These are phyloP conservation scores for Drosophila lutescens DNA, from an alignment of 2,888 invertebrate genomes.

Conservation along the genomic window DNA sequence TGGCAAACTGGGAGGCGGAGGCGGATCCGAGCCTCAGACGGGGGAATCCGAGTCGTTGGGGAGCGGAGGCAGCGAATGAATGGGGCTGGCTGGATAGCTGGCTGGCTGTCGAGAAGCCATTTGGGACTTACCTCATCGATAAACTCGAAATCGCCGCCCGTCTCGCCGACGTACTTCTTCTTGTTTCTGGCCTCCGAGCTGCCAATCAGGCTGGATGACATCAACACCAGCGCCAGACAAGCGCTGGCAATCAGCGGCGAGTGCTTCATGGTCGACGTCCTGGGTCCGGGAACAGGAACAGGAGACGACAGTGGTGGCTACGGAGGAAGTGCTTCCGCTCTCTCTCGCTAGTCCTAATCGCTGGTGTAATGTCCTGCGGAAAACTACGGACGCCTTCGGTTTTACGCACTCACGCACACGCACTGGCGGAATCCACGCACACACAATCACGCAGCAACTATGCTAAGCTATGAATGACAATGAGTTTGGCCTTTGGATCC, in stretches of 20 bases:
- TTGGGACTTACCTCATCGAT: slow-evolving; percentile 89
- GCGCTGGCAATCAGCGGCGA: slow-evolving; percentile 81
- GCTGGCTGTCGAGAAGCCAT: slow-evolving; percentile 38
- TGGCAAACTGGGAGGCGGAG: slow-evolving; percentile 28
- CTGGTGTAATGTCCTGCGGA: slow-evolving; percentile 29
- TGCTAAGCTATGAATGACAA: slow-evolving; percentile 35
- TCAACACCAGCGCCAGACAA: slow-evolving; percentile 83
- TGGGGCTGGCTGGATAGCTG: background rate
- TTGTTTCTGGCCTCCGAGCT: slow-evolving; percentile 85
- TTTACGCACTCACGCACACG: slow-evolving; percentile 36
- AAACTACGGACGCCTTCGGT: slow-evolving; percentile 39
- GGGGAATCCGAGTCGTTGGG: slow-evolving; percentile 41
- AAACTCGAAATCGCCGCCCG: slow-evolving; percentile 90
- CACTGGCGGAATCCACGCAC: slow-evolving; percentile 25
- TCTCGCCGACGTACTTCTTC: slow-evolving; percentile 89
- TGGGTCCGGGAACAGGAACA: slow-evolving; percentile 30
- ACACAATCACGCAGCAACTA: slow-evolving; percentile 28
- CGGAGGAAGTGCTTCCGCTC: slow-evolving; percentile 51
- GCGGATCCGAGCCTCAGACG: slow-evolving; percentile 12
- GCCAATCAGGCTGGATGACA: slow-evolving; percentile 80
- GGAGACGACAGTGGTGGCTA: slow-evolving; percentile 36
- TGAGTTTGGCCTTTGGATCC: slow-evolving; percentile 32
- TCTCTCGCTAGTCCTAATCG: slow-evolving; percentile 19
- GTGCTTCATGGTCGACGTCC: slow-evolving; percentile 76
- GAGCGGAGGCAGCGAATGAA: slow-evolving; percentile 29